Evolutionary conservation across 2,113 vertebrate genomes (phyloP), one percentile per base, ranked within the genome.

Genomic region (Tretioscincus oriximinensis): DNA sequence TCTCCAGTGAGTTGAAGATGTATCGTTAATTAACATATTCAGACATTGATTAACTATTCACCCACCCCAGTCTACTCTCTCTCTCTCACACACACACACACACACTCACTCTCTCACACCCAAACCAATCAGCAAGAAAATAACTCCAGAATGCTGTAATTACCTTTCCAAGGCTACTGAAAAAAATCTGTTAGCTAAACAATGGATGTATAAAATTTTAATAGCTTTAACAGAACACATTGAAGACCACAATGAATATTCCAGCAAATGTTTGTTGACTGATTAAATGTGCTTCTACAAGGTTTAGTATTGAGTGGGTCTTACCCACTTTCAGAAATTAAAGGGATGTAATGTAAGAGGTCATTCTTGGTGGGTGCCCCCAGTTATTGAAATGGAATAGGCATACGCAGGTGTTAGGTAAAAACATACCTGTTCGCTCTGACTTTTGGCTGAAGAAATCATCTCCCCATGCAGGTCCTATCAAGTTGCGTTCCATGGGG

Each of bases 21-120:
- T 69, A 51, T 8, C 4, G 61, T 5, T 69, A 73, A 75, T 67
- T 21, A 87, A 63, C 12, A 76, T 73, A 31, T n/a, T 72, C 72
- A 80, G 72, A 72, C 5, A 45, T 45, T 0, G n/a, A 80, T 41
- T 66, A 45, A 73, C 41, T 78, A 78, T 66, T 18, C 54, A 58
- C 14, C 12, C 54, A 18, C 16, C 54, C 16, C 54, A 58, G 54
- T 58, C 54, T 18, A 1, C 54, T 9, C 49, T 51, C 49, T 51
- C 49, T 51, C 49, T 51, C 49, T 58, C 12, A 41, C 35, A 5
- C 54, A 14, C 54, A 1, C 54, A 58, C 54, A 18, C 54, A 58
- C 54, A 18, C 54, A 18, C 54, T 18, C 45, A 26, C 6, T n/a
- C n/a, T n/a, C n/a, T n/a, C n/a, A n/a, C n/a, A n/a, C n/a, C n/a